Conservation (phyloP, 2,113 vertebrate species). For the Lethenteron reissneri region DNA sequence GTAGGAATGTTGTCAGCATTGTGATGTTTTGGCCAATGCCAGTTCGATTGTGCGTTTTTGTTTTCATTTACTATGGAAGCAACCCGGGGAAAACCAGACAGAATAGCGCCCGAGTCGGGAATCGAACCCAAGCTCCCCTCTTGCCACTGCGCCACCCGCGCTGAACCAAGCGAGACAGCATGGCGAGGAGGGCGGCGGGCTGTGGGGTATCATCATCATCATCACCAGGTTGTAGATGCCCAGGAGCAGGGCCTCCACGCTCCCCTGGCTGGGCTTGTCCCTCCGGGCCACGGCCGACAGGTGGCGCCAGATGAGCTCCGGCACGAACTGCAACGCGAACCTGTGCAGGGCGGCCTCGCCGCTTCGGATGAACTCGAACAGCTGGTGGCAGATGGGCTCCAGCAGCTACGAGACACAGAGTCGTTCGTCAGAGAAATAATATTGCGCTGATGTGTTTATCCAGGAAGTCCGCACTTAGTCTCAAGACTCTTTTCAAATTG, state of each 20-base stretch:
- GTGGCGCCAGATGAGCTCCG: conserved; percentile 85
- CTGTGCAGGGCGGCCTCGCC: conserved; percentile 65
- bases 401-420: conserved; percentile 33
- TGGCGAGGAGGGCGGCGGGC: too few species aligned
- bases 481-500: neutral
- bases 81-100: too few species aligned
- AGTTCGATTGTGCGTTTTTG: too few species aligned
- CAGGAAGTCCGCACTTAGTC: neutral
- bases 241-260: conserved; percentile 76
- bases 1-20: too few species aligned
- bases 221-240: conserved; percentile 94
- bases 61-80: too few species aligned
- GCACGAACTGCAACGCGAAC: conserved; percentile 84
- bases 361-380: conserved; percentile 84
- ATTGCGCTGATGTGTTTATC: neutral
- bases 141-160: too few species aligned
- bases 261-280: conserved; percentile 79
- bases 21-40: too few species aligned
- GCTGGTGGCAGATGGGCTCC: conserved; percentile 91
- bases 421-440: neutral
- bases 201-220: conserved; percentile 9
- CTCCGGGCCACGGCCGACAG: conserved; percentile 62
- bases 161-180: too few species aligned
- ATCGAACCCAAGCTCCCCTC: too few species aligned
- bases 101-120: too few species aligned